Conservation (phyloP, 2,797 vertebrate species). For the Cynopterus sphinx region DNA sequence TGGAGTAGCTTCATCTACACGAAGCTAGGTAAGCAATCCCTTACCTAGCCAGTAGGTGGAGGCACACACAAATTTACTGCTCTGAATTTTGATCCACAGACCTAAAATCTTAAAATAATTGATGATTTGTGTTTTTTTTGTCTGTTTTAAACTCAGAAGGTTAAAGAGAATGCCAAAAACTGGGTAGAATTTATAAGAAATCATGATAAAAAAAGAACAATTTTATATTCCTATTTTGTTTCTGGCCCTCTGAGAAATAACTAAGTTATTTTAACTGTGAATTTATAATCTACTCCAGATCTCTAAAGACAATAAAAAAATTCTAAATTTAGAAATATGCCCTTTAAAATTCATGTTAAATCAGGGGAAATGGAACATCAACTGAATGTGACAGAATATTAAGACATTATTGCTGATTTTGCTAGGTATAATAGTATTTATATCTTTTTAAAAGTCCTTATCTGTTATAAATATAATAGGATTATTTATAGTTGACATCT, state of each 20-base stretch:
- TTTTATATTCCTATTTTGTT: slow-evolving; percentile 51
- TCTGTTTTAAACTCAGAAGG: slow-evolving; percentile 29
- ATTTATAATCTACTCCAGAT: slow-evolving; percentile 63
- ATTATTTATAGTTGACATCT: slow-evolving; percentile 33
- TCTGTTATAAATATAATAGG: slow-evolving; percentile 31
- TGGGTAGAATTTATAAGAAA: slow-evolving; percentile 43
- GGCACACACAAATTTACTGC: slow-evolving; percentile 42
- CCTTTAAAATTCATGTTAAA: slow-evolving; percentile 57
- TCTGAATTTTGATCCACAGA: slow-evolving; percentile 11
- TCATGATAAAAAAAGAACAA: slow-evolving; percentile 22
- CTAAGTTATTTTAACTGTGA: slow-evolving; percentile 44
- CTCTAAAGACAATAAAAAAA: slow-evolving; percentile 40
- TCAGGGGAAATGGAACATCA: slow-evolving; percentile 48
- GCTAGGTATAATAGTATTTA: neutral
- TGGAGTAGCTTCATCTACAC: neutral
- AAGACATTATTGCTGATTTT: slow-evolving; percentile 46
- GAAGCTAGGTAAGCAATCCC: slow-evolving; percentile 49
- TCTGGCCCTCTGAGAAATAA: slow-evolving; percentile 43
- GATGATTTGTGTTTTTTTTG: neutral
- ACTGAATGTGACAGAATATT: slow-evolving; percentile 27
- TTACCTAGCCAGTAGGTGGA: slow-evolving; percentile 67
- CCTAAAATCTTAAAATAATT: neutral
- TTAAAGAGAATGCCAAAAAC: slow-evolving; percentile 31
- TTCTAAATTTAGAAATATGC: slow-evolving; percentile 61
- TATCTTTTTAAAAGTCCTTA: neutral